Evolutionary conservation across 2,113 vertebrate genomes (phyloP).

Genomic region (Trematomus loennbergii): DNA sequence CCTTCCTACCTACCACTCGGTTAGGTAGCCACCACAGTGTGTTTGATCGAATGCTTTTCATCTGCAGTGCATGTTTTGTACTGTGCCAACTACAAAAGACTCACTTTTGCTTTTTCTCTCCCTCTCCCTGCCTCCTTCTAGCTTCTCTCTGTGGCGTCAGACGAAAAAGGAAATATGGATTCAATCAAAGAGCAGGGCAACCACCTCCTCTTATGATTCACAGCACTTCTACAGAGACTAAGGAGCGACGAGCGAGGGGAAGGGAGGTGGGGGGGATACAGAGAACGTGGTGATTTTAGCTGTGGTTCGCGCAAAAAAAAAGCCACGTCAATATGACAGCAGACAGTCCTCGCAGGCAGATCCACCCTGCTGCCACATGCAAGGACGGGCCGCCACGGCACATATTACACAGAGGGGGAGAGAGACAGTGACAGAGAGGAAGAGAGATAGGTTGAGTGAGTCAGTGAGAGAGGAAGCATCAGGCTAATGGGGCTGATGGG

Average conservation of each 20-base stretch:
- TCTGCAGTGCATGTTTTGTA: conserved; percentile 83
- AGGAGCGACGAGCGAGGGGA: conserved; percentile 33
- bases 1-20: conserved; percentile 60
- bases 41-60: conserved; percentile 87
- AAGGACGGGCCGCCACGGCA: conserved; percentile 39
- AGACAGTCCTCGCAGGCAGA: conserved; percentile 66
- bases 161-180: conserved; percentile 69
- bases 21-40: conserved; percentile 80
- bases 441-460: conserved; percentile 57
- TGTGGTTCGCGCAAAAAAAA: conserved; percentile 48
- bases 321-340: conserved; percentile 69
- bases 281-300: conserved; percentile 65
- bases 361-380: conserved; percentile 72
- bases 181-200: conserved; percentile 76
- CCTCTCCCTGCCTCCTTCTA: conserved; percentile 45
- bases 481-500: conserved; percentile 69
- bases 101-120: conserved; percentile 68
- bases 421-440: background rate
- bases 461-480: conserved; percentile 71
- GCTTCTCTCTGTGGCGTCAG: conserved; percentile 39
- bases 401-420: conserved; percentile 11
- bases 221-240: conserved; percentile 65
- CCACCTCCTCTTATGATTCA: conserved; percentile 67
- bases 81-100: conserved; percentile 80
- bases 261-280: conserved; percentile 35